phyloP scores from a whole-genome alignment of 1,140 invertebrate species.

The Andrena cerasifolii region DNA sequence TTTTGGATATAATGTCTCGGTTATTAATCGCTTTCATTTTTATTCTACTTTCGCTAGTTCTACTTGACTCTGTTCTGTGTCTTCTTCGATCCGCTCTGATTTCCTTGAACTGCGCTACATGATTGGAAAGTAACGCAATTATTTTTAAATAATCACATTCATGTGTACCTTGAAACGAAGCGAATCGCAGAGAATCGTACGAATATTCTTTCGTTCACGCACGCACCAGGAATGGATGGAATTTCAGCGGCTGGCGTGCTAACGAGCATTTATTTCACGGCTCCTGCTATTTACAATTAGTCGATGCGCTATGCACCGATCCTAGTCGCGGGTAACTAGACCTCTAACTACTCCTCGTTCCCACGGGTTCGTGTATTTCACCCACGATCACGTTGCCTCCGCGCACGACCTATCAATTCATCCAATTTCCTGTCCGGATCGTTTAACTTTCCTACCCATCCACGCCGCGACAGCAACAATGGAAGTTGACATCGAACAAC shows the following conservation, averaged over 20 bases:
- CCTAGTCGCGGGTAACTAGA: conserved; percentile 56
- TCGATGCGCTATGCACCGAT: conserved; percentile 32
- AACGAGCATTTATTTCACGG: conserved; percentile 51
- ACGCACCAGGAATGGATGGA: conserved; percentile 1
- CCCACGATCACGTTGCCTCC: conserved; percentile 40
- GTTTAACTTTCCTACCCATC: conserved; percentile 40
- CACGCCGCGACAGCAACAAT: too few relatives aligned
- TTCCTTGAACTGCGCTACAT: too few relatives aligned
- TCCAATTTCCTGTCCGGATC: conserved; percentile 63
- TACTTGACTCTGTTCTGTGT: too few relatives aligned
- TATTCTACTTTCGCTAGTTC: too few relatives aligned
- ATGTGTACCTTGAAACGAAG: too few relatives aligned
- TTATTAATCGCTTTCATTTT: too few relatives aligned
- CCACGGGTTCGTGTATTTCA: background rate
- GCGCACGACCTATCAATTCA: conserved; percentile 67
- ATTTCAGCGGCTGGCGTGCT: background rate
- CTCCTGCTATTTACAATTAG: conserved; percentile 41
- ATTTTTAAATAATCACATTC: too few relatives aligned
- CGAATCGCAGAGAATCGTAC: background rate
- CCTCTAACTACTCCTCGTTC: conserved; percentile 55
- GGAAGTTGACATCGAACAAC: too few relatives aligned
- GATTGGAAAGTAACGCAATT: too few relatives aligned
- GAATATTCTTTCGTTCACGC: background rate
- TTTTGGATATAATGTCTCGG: too few relatives aligned
- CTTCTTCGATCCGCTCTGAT: too few relatives aligned